phyloP scores from a whole-genome alignment of 2,888 invertebrate species.

The Mesochorus sp. region DNA sequence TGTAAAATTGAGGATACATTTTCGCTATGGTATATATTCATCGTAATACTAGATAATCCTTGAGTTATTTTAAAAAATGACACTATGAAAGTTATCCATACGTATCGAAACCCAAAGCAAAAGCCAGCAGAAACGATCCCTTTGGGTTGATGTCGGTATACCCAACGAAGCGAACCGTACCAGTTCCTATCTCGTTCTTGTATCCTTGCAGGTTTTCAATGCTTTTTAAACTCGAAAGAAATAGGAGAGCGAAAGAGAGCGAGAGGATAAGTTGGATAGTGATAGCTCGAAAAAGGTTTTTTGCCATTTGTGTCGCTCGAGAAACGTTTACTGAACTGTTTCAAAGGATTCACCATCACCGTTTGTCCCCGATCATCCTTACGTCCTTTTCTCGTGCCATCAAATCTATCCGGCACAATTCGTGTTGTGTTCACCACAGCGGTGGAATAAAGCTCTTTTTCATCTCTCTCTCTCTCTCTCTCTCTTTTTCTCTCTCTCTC shows the following conservation, averaged over 20 bases:
- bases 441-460: neutral
- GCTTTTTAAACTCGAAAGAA: slow-evolving; percentile 3
- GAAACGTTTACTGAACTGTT: slow-evolving; percentile 48
- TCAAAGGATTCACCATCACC: slow-evolving; percentile 29
- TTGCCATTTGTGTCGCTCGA: slow-evolving; percentile 20
- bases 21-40: too few relatives aligned
- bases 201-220: slow-evolving; percentile 31
- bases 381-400: slow-evolving; percentile 1
- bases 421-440: slow-evolving; percentile 2
- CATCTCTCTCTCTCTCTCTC: neutral
- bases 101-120: slow-evolving; percentile 35
- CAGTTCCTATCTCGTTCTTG: neutral
- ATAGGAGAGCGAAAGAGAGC: slow-evolving; percentile 25
- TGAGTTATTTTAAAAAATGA: too few relatives aligned
- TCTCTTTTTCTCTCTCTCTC: neutral
- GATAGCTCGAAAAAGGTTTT: slow-evolving; percentile 32
- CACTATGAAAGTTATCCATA: too few relatives aligned
- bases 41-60: too few relatives aligned
- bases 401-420: slow-evolving; percentile 13
- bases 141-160: slow-evolving; percentile 19
- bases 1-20: neutral
- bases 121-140: slow-evolving; percentile 13
- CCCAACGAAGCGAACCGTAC: neutral
- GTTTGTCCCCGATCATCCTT: slow-evolving; percentile 2
- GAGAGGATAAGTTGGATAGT: slow-evolving; percentile 9